phyloP scores from a whole-genome alignment of 1,140 invertebrate species.

The Gonatopus flavifemur region DNA sequence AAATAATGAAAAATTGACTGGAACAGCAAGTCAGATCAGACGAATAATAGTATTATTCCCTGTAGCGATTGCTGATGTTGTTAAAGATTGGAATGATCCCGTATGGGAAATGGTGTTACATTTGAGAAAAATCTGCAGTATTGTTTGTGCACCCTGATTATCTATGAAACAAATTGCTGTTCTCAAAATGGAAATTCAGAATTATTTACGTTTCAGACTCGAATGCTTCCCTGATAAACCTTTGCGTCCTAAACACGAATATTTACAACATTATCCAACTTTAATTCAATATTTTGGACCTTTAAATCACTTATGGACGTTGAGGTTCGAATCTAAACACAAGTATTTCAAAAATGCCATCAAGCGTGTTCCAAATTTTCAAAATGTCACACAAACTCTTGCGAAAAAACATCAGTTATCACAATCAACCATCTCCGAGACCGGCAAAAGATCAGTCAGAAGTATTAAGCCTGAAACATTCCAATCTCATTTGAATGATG shows the following conservation, averaged over 20 bases:
- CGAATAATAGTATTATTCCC: slow-evolving; percentile 1
- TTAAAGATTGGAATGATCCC: neutral
- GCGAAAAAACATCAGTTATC: slow-evolving; percentile 2
- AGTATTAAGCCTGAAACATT: no score
- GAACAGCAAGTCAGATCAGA: no score
- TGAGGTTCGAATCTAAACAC: slow-evolving; percentile 2
- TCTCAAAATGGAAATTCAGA: neutral
- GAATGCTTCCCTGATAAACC: neutral
- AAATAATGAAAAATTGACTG: neutral
- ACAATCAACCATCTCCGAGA: neutral
- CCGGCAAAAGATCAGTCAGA: no score
- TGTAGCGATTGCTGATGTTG: neutral
- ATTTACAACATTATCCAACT: neutral
- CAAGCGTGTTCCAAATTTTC: neutral
- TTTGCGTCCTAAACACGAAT: slow-evolving; percentile 1
- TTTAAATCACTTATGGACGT: slow-evolving; percentile 1
- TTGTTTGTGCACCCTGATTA: neutral
- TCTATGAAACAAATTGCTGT: neutral
- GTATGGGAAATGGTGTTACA: neutral
- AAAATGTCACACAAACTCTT: neutral
- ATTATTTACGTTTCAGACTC: neutral
- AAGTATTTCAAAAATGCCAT: neutral
- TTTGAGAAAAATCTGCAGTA: neutral
- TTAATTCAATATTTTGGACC: no score
- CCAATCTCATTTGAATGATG: neutral